Base-by-base conservation (phyloP, 2,888 invertebrate genomes). In the Tetanocera ferruginea region DNA sequence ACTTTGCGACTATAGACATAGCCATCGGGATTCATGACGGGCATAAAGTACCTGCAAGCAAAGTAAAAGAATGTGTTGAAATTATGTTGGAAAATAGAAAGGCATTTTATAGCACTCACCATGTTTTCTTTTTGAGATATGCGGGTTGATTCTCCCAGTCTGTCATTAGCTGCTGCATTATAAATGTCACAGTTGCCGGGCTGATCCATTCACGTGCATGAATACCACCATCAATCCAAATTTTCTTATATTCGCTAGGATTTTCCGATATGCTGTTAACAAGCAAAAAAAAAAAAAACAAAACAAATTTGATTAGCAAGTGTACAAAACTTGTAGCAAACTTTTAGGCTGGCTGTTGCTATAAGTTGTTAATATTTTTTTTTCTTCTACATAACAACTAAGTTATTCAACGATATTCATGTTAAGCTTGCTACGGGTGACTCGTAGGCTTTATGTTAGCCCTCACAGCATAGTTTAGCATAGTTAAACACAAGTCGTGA, bases 191-290 rank as follows among this genome's bases (percentile, higher is more conserved):
- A 0, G 94, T 92, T 0, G 96, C 94, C 0, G 94, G 94, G 60
- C 94, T 94, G 83, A 96, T 95, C 96, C 96, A 98, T 91, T 98
- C 98, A 34, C 97, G 92, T 0, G 96, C 95, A 85, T 97, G 97
- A 76, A 96, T 96, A 11, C 95, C 94, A 0, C 93, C 94, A 83
- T 95, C 94, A 57, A 95, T 89, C 95, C 95, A 95, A 1, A 95
- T 91, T 3, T 93, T 94, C n/a, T 91, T 90, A 75, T 93, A 93
- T 4, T 90, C 90, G 0, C 91, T 90, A 0, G 94, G 94, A 72
- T 89, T 87, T 80, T 94, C 94, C 0, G 95, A 95, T 81, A 95
- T 93, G 84, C 93, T 92, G 73, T 0, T 80, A 81, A 31, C 5
- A 28, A 52, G n/a, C n/a, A n/a, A n/a, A n/a, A n/a, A n/a, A n/a